These are phyloP conservation scores for Myiotriccus ornatus DNA, from an alignment of 2,797 vertebrate genomes.

Conservation along the genomic window DNA sequence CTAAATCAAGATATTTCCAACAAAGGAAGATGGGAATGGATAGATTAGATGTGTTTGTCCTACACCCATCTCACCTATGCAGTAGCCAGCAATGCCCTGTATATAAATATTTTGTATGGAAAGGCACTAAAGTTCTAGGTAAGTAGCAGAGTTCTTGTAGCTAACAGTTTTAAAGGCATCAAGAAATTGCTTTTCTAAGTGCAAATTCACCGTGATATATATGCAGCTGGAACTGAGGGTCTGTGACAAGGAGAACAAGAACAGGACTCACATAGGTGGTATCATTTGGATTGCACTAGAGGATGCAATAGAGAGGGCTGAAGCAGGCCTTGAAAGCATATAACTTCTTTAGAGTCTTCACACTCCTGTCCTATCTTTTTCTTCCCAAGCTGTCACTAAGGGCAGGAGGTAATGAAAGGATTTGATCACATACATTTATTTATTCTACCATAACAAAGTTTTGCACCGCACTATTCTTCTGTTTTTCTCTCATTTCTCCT, in stretches of 20 bases:
- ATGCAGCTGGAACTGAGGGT: background rate
- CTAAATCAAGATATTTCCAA: background rate
- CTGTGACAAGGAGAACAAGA: background rate
- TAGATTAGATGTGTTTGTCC: background rate
- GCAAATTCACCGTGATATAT: background rate
- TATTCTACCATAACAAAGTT: background rate
- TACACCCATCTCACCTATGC: background rate
- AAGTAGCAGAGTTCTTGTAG: background rate
- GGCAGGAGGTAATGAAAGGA: background rate
- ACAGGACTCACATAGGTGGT: fast-evolving
- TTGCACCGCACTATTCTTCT: background rate
- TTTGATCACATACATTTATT: background rate
- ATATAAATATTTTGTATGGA: background rate
- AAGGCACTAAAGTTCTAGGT: background rate
- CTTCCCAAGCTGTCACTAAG: background rate
- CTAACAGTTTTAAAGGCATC: background rate
- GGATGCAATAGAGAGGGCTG: background rate
- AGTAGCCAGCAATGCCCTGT: background rate
- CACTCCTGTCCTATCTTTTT: background rate
- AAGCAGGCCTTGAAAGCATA: background rate
- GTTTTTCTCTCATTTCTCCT: background rate
- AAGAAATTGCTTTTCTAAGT: background rate
- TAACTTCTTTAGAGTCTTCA: background rate
- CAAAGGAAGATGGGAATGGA: background rate
- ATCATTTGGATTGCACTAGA: background rate